Percentiles rank a stretch among this genome's conserved stretches.
phyloP scores from a whole-genome alignment of 2,797 vertebrate genomes.

The Amniataba percoides region DNA sequence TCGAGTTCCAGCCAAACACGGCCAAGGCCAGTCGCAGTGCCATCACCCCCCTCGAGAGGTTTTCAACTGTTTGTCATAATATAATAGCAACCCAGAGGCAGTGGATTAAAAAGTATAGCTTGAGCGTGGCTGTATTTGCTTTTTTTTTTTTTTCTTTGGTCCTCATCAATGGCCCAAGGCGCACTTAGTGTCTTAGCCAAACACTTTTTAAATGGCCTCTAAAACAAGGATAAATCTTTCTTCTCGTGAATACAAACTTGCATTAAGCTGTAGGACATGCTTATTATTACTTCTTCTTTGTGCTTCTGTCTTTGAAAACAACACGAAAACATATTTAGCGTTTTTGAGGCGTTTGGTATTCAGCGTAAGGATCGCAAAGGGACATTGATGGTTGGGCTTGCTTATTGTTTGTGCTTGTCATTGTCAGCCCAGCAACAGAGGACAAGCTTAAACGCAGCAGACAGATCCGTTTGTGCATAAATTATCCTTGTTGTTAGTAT shows the following conservation, averaged over 20 bases:
- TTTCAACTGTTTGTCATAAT: slow-evolving; percentile 41
- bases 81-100: slow-evolving; percentile 34
- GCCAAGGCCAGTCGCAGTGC: slow-evolving; percentile 30
- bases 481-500: slow-evolving; percentile 77
- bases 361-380: slow-evolving; percentile 47
- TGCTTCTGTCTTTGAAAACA: slow-evolving; percentile 38
- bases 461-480: slow-evolving; percentile 71
- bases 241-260: slow-evolving; percentile 16
- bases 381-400: slow-evolving; percentile 51
- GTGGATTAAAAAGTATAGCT: slow-evolving; percentile 34
- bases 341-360: slow-evolving; percentile 44
- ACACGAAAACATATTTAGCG: slow-evolving; percentile 32
- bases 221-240: slow-evolving; percentile 20
- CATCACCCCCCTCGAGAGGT: slow-evolving; percentile 33
- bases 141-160: slow-evolving; percentile 30
- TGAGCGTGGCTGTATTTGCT: slow-evolving; percentile 19
- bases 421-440: slow-evolving; percentile 66
- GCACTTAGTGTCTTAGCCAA: slow-evolving; percentile 27
- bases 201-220: slow-evolving; percentile 27
- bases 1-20: slow-evolving; percentile 15
- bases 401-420: slow-evolving; percentile 70
- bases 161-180: slow-evolving; percentile 36
- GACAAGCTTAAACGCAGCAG: slow-evolving; percentile 64
- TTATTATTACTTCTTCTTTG: slow-evolving; percentile 30
- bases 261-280: slow-evolving; percentile 14